Base-by-base conservation (phyloP, 2,888 invertebrate genomes). In the Tryphoninae sp. region DNA sequence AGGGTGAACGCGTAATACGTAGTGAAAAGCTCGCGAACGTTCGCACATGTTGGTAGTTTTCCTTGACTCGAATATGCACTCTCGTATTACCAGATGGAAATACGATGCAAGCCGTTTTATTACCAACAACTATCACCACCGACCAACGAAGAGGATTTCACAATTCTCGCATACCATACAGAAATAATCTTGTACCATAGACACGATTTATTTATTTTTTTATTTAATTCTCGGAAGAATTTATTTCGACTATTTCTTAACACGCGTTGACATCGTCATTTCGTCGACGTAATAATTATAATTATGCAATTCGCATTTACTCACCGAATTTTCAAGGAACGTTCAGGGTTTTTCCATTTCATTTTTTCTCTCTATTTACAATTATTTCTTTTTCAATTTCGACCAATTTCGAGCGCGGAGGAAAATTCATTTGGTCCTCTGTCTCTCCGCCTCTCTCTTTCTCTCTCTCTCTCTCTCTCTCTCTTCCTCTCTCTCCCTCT, bases 41-140 rank as follows among this genome's bases (percentile, higher is more conserved):
- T 55, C 16, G 26, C 26, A 59, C 59, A 23, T 26, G 59, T 23
- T 13, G 59, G 13, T 53, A 55, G 81, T 86, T 85, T 83, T 58
- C 82, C 82, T 86, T 84, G 83, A 81, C 82, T 86, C 65, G 51
- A 73, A 84, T 59, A 59, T 84, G 69, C 45, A 62, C 42, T 22
- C 67, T 23, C n/a, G 26, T 23, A 75, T 49, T 19, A 61, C 4
- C 59, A 58, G 4, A 26, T 4, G 45, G 42, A 9, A 16, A 49
- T 42, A 19, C 45, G 19, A 71, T 55, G 73, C 49, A 33, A 59
- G 19, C 19, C 64, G 58, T 26, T 49, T 26, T 42, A 68, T 67
- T 62, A 55, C 64, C 19, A 40, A 77, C 64, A 69, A 65, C 78
- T 49, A 58, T 8, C 1, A n/a, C 49, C 19, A 23, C 9, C 40